Base-by-base conservation (phyloP, 2,888 invertebrate species). In the Idaea aversata region DNA sequence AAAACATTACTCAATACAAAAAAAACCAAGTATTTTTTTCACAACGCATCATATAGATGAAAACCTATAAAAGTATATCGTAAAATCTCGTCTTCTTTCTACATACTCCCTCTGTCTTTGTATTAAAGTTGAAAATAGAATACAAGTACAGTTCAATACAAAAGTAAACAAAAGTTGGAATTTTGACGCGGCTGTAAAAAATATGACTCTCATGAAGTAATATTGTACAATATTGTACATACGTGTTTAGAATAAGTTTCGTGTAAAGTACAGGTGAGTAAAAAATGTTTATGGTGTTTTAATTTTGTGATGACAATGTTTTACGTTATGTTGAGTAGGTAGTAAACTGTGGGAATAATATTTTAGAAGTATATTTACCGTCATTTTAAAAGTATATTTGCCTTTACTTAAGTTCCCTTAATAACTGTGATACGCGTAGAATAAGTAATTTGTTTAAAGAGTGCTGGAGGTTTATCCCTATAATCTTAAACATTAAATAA, bases 201-300 rank as follows among this genome's bases (percentile, higher is more conserved):
- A 80, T 78, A 79, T 78, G 77, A 74, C 72, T 72, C 77, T 74
- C 81, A 72, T 78, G 82, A 79, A 82, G 76, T 72, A 75, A 79
- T 79, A 81, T 47, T 38, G 38, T 38, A 72, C 75, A 70, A n/a
- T n/a, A n/a, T n/a, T 25, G 72, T 47, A 70, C 60, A 73, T 71
- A 76, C 81, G 81, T 77, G 81, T 73, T 63, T 69, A 67, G 80
- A 81, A 80, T 81, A 66, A 67, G 5, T 59, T 65, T 64, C 62
- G 60, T 35, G 67, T 10, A 59, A 47, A 60, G 59, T 61, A 63
- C 59, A 64, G 59, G 36, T 65, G 64, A 69, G 67, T 69, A 63
- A 69, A 69, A 69, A 65, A 47, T 10, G 47, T 47, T 47, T 47
- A 47, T 47, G 47, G 47, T 13, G 13, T 47, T 47, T 47, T 47